Base-by-base conservation (phyloP, 2,797 vertebrate species). In the Sebastes oblongus region DNA sequence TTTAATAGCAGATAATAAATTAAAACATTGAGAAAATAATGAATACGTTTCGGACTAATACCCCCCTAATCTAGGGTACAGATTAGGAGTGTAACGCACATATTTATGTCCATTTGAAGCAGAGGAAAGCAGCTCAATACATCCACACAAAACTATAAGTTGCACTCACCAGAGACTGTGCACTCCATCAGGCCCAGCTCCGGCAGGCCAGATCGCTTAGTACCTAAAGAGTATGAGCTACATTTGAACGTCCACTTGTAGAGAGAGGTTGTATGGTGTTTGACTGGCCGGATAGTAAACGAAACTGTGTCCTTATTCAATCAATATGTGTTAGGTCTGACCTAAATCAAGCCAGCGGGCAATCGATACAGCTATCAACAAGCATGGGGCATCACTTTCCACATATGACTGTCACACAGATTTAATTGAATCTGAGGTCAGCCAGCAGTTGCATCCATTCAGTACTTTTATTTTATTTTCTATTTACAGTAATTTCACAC, bases 301-400 rank as follows among this genome's bases (percentile, higher is more conserved):
- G 50, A 77, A 60, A 54, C n/a, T 3, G 68, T 72, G 66, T 76
- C 83, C 39, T 78, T 22, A 66, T 82, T 72, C 32, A 61, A 68
- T 90, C 92, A 55, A 88, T 93, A 87, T 50, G 60, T 82, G 80
- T 88, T 87, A 70, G 65, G 69, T 76, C 86, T 94, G 94, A 94
- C 93, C 94, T 88, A 90, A 81, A 93, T 95, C 65, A 80, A 75
- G 80, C 75, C 77, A 52, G 60, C 61, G 12, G 81, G 4, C 34
- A 56, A 88, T 94, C 93, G 69, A 93, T 94, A 86, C 16, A 65
- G 72, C 77, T 78, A 87, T 83, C 83, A 80, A 42, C 50, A 25
- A 62, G 62, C 39, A 50, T 13, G 54, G 39, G 52, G 50, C 24
- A 64, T 81, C 67, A 78, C 65, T 79, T 59, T 72, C 6, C 30